phyloP scores from a whole-genome alignment of 2,888 invertebrate genomes.

The Cheilosia soror region DNA sequence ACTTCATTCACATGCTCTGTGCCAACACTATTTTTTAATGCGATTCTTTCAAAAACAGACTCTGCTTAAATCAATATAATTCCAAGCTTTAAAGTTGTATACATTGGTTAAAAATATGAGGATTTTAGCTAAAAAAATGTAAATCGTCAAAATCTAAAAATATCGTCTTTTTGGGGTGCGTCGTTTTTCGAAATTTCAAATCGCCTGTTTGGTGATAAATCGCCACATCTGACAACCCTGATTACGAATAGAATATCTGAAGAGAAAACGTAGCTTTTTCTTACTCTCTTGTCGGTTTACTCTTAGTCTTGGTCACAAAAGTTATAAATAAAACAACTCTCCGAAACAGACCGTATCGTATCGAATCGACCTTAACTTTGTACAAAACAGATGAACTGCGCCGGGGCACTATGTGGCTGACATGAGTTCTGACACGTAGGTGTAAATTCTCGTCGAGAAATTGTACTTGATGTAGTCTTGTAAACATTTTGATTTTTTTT shows the following conservation, averaged over 20 bases:
- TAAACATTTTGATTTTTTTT: slow-evolving; percentile 39
- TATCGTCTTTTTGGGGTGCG: no score
- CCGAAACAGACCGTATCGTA: slow-evolving; percentile 11
- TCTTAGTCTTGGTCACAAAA: background rate
- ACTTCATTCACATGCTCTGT: no score
- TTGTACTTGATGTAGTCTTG: slow-evolving; percentile 21
- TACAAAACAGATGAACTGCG: slow-evolving; percentile 39
- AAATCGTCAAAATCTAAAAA: no score
- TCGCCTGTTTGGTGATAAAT: no score
- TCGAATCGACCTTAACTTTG: slow-evolving; percentile 61
- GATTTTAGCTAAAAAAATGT: no score
- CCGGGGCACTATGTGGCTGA: slow-evolving; percentile 2
- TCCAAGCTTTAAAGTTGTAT: no score
- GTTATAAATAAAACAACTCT: slow-evolving; percentile 23
- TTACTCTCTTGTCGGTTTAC: background rate
- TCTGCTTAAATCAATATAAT: no score
- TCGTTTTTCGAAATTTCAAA: no score
- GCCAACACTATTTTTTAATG: no score
- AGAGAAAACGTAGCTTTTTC: slow-evolving; percentile 14
- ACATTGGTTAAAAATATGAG: no score
- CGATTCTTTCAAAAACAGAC: no score
- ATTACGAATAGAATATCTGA: background rate
- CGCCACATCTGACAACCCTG: no score
- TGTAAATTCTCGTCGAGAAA: slow-evolving; percentile 29
- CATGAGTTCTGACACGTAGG: slow-evolving; percentile 73